Evolutionary conservation across 2,797 vertebrate species (phyloP).

Genomic region (Catostomus latipinnis): DNA sequence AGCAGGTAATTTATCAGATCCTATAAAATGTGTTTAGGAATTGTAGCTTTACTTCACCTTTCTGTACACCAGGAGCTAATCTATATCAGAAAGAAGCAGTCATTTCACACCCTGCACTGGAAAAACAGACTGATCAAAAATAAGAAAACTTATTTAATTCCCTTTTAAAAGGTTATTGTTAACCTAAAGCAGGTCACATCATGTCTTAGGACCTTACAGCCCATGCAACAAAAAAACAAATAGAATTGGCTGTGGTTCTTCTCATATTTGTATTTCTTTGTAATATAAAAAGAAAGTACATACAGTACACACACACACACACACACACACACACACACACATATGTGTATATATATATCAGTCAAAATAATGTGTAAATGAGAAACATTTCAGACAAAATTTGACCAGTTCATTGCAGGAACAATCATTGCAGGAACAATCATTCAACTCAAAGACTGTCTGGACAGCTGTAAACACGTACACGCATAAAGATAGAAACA

Average conservation of each 20-base stretch:
- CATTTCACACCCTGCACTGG: neutral
- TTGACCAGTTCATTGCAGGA: no score
- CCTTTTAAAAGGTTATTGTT: neutral
- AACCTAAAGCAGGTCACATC: neutral
- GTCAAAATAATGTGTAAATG: no score
- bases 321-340: no score
- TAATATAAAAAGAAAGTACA: no score
- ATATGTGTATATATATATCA: no score
- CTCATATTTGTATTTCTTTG: neutral
- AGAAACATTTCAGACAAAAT: no score
- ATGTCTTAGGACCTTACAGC: neutral
- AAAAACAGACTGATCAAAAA: conserved; percentile 15
- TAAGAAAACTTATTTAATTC: conserved; percentile 11
- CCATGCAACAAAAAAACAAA: neutral
- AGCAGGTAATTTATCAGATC: neutral
- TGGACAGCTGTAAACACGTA: no score
- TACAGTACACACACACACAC: no score
- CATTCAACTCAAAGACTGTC: no score
- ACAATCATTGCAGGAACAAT: no score
- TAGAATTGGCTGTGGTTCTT: neutral
- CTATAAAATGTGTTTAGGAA: neutral
- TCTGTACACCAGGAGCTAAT: conserved; percentile 14
- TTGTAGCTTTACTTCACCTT: conserved; percentile 13
- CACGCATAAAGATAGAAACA: no score
- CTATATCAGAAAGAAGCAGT: neutral